Evolutionary conservation across 1,140 invertebrate genomes (phyloP), one percentile per base, ranked within the genome.

Genomic region (Drosophila nannoptera): DNA sequence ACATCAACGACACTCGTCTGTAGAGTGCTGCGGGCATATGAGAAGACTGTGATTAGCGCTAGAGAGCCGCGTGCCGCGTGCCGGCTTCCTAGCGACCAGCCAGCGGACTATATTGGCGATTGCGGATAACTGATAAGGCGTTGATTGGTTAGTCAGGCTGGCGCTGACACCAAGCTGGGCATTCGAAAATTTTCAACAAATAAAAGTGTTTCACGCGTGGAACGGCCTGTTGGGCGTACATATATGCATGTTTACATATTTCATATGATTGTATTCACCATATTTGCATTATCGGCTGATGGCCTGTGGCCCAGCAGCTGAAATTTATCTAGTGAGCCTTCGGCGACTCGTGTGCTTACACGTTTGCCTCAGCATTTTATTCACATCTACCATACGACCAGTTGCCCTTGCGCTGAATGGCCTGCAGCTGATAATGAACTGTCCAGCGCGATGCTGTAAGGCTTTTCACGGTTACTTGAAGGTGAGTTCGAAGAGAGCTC

Each of bases 381-480:
- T 36, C 4, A 12, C 12, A 65, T 65, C 16, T 6, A 9, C 31
- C 11, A 70, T 59, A 66, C 62, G 68, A 43, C 63, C 69, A 35
- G 56, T 43, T 60, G 64, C 56, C 69, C 69, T 71, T 71, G 56
- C 7, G 22, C 3, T 3, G 16, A 2, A 67, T 35, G 38, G 59
- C 14, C 55, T n/a, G 9, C 14, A 22, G 59, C 50, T 43, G 12
- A 43, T 43, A 14, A 7, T 14, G 12, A 5, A 11, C 0, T 11
- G 35, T 14, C 14, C 22, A 9, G 16, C 33, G 45, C 9, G 11
- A 9, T 40, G 35, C 43, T 61, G 12, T 22, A 9, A 43, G 42
- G 35, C 31, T 64, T 81, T 84, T 83, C 69, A 84, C 80, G 80
- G 80, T 83, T 70, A 84, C 50, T 86, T 86, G 81, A 86, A 86